phyloP scores from a whole-genome alignment of 2,113 vertebrate species.

The Pyxicephalus adspersus region DNA sequence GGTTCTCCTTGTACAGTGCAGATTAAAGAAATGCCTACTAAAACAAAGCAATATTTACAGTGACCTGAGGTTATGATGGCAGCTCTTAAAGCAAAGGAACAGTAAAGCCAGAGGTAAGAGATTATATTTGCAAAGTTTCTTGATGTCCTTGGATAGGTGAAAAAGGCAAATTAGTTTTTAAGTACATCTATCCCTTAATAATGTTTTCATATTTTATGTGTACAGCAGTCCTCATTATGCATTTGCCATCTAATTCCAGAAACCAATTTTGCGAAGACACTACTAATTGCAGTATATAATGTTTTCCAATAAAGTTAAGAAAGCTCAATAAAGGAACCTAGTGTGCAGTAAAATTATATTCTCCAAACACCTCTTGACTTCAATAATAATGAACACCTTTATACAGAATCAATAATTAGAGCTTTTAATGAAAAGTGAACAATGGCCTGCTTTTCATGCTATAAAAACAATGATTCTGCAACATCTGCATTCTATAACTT shows the following conservation, averaged over 20 bases:
- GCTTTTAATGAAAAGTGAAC: conserved; percentile 45
- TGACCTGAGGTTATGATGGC: too few relatives aligned
- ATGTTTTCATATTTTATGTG: too few relatives aligned
- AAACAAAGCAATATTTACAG: too few relatives aligned
- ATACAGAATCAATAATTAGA: conserved; percentile 44
- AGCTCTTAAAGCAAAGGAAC: too few relatives aligned
- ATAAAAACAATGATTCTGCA: conserved; percentile 43
- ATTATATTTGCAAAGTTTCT: too few relatives aligned
- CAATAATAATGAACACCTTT: conserved; percentile 29
- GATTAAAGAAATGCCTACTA: too few relatives aligned
- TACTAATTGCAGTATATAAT: conserved; percentile 33
- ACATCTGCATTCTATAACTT: conserved; percentile 44
- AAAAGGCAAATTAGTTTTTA: too few relatives aligned
- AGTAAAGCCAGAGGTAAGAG: too few relatives aligned
- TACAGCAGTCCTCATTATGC: neutral
- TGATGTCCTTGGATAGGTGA: too few relatives aligned
- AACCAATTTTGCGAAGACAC: conserved; percentile 3
- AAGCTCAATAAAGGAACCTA: conserved; percentile 37
- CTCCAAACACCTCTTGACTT: conserved; percentile 51
- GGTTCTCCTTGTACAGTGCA: too few relatives aligned
- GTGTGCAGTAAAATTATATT: conserved; percentile 31
- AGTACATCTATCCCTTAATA: too few relatives aligned
- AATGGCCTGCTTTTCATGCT: conserved; percentile 4
- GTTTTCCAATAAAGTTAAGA: conserved; percentile 20
- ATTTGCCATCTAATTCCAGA: neutral